Conservation (phyloP, 2,797 vertebrate species). For the Odontamblyopus lacepedii region DNA sequence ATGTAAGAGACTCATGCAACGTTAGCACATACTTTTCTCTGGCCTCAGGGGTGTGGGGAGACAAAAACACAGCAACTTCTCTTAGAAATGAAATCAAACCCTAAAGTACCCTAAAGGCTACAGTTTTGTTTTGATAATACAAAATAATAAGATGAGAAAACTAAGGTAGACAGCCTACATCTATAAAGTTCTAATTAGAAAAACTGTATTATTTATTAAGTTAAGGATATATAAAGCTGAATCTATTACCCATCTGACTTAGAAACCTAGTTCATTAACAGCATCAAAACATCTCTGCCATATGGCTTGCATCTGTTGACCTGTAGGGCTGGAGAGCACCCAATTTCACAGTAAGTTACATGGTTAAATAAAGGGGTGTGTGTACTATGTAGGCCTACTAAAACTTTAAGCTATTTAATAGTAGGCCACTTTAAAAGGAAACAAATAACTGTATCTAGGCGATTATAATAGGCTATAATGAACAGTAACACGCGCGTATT, state of each 20-base stretch:
- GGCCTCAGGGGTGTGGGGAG: conserved; percentile 60
- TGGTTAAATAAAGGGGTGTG: not conserved
- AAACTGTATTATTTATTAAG: not conserved
- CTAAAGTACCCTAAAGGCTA: not conserved
- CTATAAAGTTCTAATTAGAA: not conserved
- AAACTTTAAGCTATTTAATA: not conserved
- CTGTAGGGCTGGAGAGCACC: not conserved
- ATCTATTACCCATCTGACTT: not conserved
- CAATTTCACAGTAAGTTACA: not conserved
- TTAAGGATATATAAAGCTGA: not conserved
- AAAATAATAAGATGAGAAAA: not conserved
- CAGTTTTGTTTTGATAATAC: not conserved
- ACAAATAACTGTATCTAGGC: not conserved
- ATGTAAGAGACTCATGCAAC: conserved; percentile 66
- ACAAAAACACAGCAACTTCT: conserved; percentile 45
- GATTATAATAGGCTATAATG: not conserved
- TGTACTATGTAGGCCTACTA: not conserved
- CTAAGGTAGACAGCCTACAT: not conserved
- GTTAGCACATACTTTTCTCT: conserved; percentile 75
- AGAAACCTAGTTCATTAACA: not conserved
- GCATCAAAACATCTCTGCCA: not conserved
- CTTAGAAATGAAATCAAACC: conserved; percentile 7
- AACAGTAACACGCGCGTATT: not conserved
- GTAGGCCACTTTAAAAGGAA: not conserved
- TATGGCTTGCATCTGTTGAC: conserved; percentile 6